Percentiles rank a stretch among this genome's conserved stretches.
Conservation (phyloP, 2,113 vertebrate species). For the Zosterops japonicus region DNA sequence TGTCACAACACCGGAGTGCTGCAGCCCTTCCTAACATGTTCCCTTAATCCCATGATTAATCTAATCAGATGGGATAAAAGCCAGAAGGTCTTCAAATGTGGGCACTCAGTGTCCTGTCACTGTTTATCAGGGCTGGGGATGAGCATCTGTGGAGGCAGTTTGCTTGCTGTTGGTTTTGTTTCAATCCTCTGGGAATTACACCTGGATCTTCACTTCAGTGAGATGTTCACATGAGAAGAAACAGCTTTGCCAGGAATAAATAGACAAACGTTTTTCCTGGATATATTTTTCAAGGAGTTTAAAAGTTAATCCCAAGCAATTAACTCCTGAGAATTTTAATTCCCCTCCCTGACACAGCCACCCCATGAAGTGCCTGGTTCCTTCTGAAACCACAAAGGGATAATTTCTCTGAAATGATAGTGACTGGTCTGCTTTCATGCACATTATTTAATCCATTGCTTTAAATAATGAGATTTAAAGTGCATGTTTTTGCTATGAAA, state of each 20-base stretch:
- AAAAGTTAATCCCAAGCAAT: not conserved
- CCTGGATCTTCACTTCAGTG: not conserved
- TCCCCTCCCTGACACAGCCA: not conserved
- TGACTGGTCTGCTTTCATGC: not conserved
- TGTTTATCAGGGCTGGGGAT: not conserved
- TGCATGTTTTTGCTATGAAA: not conserved
- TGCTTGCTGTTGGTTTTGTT: not conserved
- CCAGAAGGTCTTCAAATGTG: not conserved
- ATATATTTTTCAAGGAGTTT: slow-evolving; percentile 21
- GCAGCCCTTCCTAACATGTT: not conserved
- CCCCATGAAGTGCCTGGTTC: not conserved
- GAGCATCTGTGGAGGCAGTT: not conserved
- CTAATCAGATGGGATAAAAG: not conserved
- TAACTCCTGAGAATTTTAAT: not conserved
- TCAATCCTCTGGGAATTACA: not conserved
- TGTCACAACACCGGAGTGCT: not conserved
- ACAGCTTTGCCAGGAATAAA: not conserved
- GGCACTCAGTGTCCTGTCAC: fast-evolving
- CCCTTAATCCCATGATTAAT: not conserved
- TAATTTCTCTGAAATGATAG: not conserved
- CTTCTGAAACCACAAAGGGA: not conserved
- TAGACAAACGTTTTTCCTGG: not conserved
- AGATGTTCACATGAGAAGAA: not conserved
- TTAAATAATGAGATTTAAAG: not conserved
- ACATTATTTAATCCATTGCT: not conserved